Conservation (phyloP, 2,113 vertebrate species). For the Callopanchax toddi region DNA sequence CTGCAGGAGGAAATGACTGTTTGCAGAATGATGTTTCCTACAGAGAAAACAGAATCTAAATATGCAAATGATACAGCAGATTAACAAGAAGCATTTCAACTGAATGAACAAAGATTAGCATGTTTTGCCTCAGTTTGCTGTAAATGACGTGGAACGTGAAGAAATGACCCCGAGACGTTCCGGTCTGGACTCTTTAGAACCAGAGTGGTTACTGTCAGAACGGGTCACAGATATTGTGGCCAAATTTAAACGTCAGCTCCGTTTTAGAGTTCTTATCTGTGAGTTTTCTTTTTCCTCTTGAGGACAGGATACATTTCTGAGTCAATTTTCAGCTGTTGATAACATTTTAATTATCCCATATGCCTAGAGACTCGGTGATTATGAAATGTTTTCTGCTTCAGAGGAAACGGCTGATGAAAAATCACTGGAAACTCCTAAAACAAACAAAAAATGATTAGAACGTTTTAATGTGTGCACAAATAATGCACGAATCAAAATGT, state of each 20-base stretch:
- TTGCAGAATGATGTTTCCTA: neutral
- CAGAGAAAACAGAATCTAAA: neutral
- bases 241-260: constrained; percentile 6
- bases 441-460: no score
- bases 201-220: neutral
- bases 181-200: no score
- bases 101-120: constrained; percentile 18
- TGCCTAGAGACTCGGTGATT: neutral
- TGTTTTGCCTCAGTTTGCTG: constrained; percentile 6
- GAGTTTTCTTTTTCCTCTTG: neutral
- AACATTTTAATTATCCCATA: constrained; percentile 6
- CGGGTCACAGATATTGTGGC: constrained; percentile 8
- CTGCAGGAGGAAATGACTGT: neutral
- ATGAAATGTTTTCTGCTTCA: neutral
- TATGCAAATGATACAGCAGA: neutral
- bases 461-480: no score
- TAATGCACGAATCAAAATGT: no score
- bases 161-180: neutral
- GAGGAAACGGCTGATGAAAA: no score
- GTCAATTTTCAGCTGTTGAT: constrained; percentile 15
- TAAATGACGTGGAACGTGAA: neutral
- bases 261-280: neutral
- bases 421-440: no score
- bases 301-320: constrained; percentile 1
- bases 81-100: constrained; percentile 18